Conservation (phyloP, 2,888 invertebrate genomes). For the Drosophila bunnanda region DNA sequence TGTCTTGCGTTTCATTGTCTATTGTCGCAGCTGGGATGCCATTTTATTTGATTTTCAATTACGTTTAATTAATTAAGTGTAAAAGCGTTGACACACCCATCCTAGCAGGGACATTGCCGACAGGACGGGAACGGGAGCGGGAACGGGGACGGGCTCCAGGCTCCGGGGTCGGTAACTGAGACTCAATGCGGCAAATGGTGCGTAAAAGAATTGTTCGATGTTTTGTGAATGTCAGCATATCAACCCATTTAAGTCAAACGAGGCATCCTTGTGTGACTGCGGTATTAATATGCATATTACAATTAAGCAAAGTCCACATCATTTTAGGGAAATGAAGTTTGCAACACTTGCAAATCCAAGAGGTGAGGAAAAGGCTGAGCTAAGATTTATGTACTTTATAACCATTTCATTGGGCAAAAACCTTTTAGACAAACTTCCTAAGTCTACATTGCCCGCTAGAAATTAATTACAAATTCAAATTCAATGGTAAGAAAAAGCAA, state of each 20-base stretch:
- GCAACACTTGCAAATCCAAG: background rate
- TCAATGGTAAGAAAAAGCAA: background rate
- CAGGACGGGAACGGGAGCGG: conserved; percentile 3
- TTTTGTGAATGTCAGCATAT: conserved; percentile 54
- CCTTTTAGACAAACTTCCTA: background rate
- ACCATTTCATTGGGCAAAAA: background rate
- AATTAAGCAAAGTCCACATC: conserved; percentile 17
- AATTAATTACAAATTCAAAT: background rate
- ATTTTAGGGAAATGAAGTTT: conserved; percentile 3
- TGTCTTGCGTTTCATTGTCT: conserved; percentile 63
- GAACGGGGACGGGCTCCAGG: background rate
- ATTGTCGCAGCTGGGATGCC: conserved; percentile 66
- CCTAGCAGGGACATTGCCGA: conserved; percentile 17
- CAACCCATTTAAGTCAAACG: conserved; percentile 44
- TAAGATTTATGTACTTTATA: background rate
- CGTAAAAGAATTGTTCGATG: conserved; percentile 65
- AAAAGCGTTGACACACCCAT: conserved; percentile 60
- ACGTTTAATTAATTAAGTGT: conserved; percentile 79
- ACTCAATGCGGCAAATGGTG: conserved; percentile 54
- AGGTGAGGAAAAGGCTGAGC: background rate
- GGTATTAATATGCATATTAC: conserved; percentile 1
- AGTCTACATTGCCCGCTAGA: background rate
- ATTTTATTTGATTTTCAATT: conserved; percentile 78
- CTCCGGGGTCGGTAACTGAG: conserved; percentile 15
- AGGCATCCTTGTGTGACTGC: conserved; percentile 3